Evolutionary conservation across 2,888 invertebrate genomes (phyloP).

Genomic region (Augochlorella aurata): DNA sequence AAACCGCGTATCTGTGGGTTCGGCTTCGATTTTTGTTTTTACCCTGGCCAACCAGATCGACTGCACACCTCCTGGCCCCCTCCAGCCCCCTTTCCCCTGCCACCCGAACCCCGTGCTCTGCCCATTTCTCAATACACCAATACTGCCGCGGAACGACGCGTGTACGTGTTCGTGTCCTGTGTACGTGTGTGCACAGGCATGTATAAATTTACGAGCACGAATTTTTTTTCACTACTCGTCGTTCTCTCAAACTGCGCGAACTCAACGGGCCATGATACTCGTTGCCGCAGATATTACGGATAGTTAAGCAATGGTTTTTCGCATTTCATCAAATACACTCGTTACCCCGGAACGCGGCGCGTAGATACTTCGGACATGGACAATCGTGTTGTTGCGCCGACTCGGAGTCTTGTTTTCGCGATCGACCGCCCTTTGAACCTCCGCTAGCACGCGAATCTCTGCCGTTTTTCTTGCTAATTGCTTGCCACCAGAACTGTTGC

Average conservation of each 20-base stretch:
- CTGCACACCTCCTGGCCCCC: conserved; percentile 42
- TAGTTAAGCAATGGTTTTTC: conserved; percentile 68
- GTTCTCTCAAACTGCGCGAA: conserved; percentile 60
- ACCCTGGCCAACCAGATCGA: conserved; percentile 63
- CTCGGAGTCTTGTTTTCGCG: conserved; percentile 41
- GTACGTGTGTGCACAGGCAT: conserved; percentile 4
- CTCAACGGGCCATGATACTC: conserved; percentile 63
- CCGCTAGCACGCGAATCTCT: background rate
- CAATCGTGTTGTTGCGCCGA: conserved; percentile 46
- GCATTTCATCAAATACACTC: conserved; percentile 64
- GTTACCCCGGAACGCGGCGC: conserved; percentile 33
- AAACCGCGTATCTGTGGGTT: conserved; percentile 75
- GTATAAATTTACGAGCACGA: conserved; percentile 23
- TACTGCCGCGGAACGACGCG: background rate
- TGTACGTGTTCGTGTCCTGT: background rate
- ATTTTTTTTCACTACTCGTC: conserved; percentile 56
- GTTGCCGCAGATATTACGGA: conserved; percentile 66
- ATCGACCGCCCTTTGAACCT: background rate
- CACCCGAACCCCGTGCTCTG: conserved; percentile 16
- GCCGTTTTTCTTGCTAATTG: background rate
- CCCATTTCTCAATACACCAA: conserved; percentile 1
- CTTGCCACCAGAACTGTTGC: background rate
- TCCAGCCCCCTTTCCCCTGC: conserved; percentile 9
- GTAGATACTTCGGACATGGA: conserved; percentile 46
- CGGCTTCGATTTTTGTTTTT: conserved; percentile 76